Evolutionary conservation across 2,797 vertebrate species (phyloP), one percentile per base, ranked within the genome.

Genomic region (Darevskia nairensis): DNA sequence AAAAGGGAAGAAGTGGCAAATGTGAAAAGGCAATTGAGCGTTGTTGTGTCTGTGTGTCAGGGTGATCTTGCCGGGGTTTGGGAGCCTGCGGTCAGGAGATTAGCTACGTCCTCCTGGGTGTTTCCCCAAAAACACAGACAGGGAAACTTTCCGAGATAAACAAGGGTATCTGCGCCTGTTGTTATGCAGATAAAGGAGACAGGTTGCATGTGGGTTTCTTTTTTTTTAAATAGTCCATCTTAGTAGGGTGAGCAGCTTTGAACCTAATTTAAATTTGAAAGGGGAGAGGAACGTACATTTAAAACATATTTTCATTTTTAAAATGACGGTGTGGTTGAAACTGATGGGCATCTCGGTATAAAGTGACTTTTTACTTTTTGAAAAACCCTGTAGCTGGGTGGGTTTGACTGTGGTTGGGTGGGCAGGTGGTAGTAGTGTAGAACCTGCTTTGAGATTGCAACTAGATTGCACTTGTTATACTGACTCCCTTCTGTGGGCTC

Each of bases 81-180:
- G 64, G 93, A 90, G 96, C 94, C 96, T 97, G 97, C 86, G 92
- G 95, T 94, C 93, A 88, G 74, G 94, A 97, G 97, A 97, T 97
- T 97, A 98, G 92, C 92, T 87, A 92, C 87, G 91, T 95, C 91
- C 96, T 87, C 89, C 95, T 69, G 95, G 97, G 96, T 95, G 96
- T 96, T 96, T 96, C 96, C 71, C 97, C 93, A 0, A 96, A 97
- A 97, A 96, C 92, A 86, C 32, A 96, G 94, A 94, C 94, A 71
- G 88, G 91, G 94, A 94, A 96, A 97, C 94, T 96, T 96, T 95
- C 78, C 87, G 66, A 94, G 98, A 98, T 98, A 98, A 97, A 96
- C 95, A 95, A 86, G 89, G 92, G 71, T 91, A 91, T 94, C 94
- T 94, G 95, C 82, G 92, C 91, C 96, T 97, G 96, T 96, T 96